Conservation (phyloP, 2,888 invertebrate genomes). For the Eristalinus aeneus region DNA sequence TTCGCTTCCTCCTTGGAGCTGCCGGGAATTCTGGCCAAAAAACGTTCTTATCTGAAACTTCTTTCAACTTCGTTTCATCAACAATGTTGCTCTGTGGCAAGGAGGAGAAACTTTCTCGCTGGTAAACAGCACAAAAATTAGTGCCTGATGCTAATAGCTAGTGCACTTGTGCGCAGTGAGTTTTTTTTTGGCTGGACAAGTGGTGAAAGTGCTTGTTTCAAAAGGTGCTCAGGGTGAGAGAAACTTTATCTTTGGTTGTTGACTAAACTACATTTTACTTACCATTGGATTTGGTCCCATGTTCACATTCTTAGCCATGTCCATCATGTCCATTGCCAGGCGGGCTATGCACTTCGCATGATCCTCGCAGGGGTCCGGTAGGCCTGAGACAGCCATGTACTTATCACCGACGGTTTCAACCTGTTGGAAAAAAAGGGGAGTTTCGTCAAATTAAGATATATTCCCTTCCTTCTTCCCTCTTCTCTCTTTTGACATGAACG, state of each 20-base stretch:
- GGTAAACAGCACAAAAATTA: neutral
- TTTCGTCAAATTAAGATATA: too few species aligned
- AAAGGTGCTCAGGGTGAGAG: neutral
- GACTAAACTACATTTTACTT: conserved; percentile 77
- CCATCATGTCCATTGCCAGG: conserved; percentile 97
- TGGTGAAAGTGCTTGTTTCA: neutral
- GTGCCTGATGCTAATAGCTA: neutral
- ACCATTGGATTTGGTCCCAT: conserved; percentile 94
- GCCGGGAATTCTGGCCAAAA: neutral
- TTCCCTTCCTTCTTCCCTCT: too few species aligned
- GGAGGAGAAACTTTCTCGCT: neutral
- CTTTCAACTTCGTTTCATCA: neutral
- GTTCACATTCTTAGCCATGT: conserved; percentile 91
- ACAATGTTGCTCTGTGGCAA: neutral
- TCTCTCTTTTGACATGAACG: too few species aligned
- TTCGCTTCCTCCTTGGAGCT: neutral
- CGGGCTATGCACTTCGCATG: conserved; percentile 95
- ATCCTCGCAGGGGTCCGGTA: conserved; percentile 93
- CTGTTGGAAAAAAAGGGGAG: conserved; percentile 80
- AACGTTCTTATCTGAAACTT: neutral
- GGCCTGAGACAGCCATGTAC: conserved; percentile 98
- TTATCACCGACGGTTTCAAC: conserved; percentile 99
- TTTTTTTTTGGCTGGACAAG: neutral
- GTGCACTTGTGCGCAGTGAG: neutral
- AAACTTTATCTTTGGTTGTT: neutral